Conservation (phyloP, 92 coral and sea anemone genomes). For the Epizoanthus fatuus region DNA sequence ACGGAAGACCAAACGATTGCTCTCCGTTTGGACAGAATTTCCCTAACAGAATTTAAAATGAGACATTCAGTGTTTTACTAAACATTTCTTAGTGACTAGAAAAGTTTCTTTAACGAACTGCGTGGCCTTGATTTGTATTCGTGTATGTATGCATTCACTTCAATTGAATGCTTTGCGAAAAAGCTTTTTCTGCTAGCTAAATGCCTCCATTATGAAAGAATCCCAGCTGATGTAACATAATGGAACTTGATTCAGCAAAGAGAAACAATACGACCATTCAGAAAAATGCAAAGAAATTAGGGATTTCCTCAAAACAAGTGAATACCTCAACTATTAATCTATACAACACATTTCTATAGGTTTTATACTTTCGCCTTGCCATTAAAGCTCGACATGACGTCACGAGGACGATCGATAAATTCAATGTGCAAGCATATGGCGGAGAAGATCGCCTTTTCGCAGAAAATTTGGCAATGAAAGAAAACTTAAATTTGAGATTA, state of each 20-base stretch:
- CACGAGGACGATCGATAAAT: constrained; percentile 15
- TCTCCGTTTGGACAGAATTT: neutral
- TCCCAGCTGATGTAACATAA: constrained; percentile 81
- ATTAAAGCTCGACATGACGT: constrained; percentile 39
- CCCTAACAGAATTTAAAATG: neutral
- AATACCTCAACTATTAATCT: constrained; percentile 57
- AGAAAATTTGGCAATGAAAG: constrained; percentile 9
- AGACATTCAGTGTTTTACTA: neutral
- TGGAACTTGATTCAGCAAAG: constrained; percentile 78
- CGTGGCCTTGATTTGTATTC: constrained; percentile 46
- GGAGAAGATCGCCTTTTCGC: constrained; percentile 14
- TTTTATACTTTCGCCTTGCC: constrained; percentile 5
- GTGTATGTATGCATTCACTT: constrained; percentile 20
- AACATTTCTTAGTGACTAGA: neutral
- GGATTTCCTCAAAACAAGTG: constrained; percentile 65
- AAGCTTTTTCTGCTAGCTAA: constrained; percentile 59
- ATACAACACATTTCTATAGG: constrained; percentile 15
- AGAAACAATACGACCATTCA: constrained; percentile 67
- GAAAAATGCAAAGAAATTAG: constrained; percentile 67
- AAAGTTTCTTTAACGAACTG: constrained; percentile 5
- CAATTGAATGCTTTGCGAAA: constrained; percentile 28
- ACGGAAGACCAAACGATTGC: neutral
- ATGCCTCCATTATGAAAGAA: constrained; percentile 72
- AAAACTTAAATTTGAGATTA: neutral
- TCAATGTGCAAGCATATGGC: constrained; percentile 47